These are phyloP conservation scores for Aepyceros melampus DNA, from an alignment of 2,113 vertebrate species.

Conservation along the genomic window DNA sequence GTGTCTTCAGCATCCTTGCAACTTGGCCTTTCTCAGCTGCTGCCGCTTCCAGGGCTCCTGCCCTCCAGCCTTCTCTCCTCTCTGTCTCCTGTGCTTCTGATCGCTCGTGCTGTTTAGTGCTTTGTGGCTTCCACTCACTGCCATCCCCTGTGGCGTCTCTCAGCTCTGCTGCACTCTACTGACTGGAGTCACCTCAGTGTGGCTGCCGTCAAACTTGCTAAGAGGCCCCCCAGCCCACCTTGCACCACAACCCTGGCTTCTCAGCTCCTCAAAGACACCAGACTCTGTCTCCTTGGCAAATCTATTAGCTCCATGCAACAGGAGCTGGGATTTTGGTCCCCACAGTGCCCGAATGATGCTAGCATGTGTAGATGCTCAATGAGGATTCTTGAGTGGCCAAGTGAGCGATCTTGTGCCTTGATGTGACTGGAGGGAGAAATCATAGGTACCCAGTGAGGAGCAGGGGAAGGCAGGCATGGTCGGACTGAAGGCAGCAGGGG, in stretches of 20 bases:
- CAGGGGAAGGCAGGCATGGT: background rate
- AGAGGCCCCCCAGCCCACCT: background rate
- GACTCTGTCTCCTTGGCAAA: background rate
- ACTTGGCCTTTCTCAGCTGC: fast-evolving
- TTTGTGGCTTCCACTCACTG: background rate
- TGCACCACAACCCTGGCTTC: background rate
- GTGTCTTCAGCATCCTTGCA: background rate
- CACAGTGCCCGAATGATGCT: background rate
- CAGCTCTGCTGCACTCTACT: background rate
- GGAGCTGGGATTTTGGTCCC: background rate
- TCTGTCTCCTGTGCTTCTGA: background rate
- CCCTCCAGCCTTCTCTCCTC: background rate
- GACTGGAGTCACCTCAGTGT: background rate
- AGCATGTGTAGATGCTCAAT: background rate
- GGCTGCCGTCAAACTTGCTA: background rate
- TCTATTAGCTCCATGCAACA: background rate
- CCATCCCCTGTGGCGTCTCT: background rate
- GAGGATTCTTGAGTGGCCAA: background rate
- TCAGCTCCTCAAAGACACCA: background rate
- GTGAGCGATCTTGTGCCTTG: background rate
- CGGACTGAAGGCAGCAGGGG: background rate
- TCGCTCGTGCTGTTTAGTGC: too few species aligned
- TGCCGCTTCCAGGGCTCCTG: background rate
- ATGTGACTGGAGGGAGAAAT: background rate
- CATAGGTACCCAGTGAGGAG: too few species aligned